Evolutionary conservation across 2,888 invertebrate genomes (phyloP), one percentile per base, ranked within the genome.

Genomic region (Nephrotoma flavescens): DNA sequence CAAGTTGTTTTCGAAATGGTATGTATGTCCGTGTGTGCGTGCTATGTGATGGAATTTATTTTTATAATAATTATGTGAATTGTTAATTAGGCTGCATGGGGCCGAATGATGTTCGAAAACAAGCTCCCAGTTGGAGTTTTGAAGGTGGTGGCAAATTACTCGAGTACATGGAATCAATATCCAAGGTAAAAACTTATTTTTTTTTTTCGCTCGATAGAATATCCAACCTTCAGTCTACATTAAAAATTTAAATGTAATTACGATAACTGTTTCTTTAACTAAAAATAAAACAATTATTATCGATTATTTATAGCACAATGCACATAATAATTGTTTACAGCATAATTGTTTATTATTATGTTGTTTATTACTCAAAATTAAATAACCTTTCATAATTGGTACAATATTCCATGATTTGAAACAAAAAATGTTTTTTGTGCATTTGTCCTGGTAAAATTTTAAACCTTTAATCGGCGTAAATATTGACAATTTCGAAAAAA

Each of bases 71-170:
- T 12, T 15, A 57, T 15, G 41, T 41, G 42, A 85, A 83, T 45
- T 88, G 87, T 88, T 87, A 71, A 83, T 31, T 87, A 87, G 86
- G 87, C 87, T 52, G 89, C 89, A 88, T 89, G 89, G 87, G 87
- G 88, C 88, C 88, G 7, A 87, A 86, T 7, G 95, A 95, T 89
- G 94, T 96, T 88, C 92, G 94, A 6, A 92, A 95, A 86, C 93
- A 93, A 87, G 93, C 95, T 9, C 93, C 93, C 6, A 93, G 93
- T 86, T 98, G 98, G 98, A 96, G 94, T 89, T 93, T 98, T 44
- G 96, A 96, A 15, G 96, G 96, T 57, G 98, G 98, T 92, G 95
- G 95, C 86, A 95, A 95, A 87, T 93, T 98, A 84, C 92, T 97
- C 41, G 93, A 94, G 87, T 92, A 95, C 88, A 92, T 97, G 88